Base-by-base conservation (phyloP, 2,113 vertebrate genomes). In the Indicator indicator region DNA sequence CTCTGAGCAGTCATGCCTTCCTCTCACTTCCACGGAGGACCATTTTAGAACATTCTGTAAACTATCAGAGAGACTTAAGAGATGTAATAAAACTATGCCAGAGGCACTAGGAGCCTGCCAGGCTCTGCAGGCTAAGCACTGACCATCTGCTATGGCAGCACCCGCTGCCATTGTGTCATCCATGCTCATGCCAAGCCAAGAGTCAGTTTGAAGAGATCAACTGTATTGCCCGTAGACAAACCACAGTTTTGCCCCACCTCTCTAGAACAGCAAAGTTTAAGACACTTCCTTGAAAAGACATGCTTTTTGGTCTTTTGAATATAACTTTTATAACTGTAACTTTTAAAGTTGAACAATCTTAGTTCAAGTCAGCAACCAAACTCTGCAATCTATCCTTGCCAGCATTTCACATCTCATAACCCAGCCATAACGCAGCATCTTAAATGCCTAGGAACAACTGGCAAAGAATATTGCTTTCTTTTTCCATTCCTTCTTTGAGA, bases 101-200 rank as follows among this genome's bases (percentile, higher is more conserved):
- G 74, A 70, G 92, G 73, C 76, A 64, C 86, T 38, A 56, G 52
- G 67, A 78, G 44, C 67, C 74, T 95, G 94, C 94, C 95, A 65
- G 63, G 40, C 64, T 32, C 64, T 44, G 64, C 64, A 88, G 90
- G 92, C 46, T 32, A 54, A 67, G 59, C 8, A 6, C 55, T 95
- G 89, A 93, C 96, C 96, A 96, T 97, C 96, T 96, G 96, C 74
- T 84, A 2, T 76, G 81, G 86, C 88, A 95, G 71, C n/a, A 89
- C 68, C 71, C 3, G 4, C 81, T 94, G 95, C 50, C 71, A 28
- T 52, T 46, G 14, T 89, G 94, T 92, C 95, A 96, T 46, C 71
- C 5, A 1, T 0, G 0, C 67, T 44, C 0, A 0, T 42, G 89
- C 86, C 94, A 92, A 82, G 81, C 50, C 67, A 84, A 69, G 71